Conservation (phyloP, 2,888 invertebrate species). For the Cynaeus angustus region DNA sequence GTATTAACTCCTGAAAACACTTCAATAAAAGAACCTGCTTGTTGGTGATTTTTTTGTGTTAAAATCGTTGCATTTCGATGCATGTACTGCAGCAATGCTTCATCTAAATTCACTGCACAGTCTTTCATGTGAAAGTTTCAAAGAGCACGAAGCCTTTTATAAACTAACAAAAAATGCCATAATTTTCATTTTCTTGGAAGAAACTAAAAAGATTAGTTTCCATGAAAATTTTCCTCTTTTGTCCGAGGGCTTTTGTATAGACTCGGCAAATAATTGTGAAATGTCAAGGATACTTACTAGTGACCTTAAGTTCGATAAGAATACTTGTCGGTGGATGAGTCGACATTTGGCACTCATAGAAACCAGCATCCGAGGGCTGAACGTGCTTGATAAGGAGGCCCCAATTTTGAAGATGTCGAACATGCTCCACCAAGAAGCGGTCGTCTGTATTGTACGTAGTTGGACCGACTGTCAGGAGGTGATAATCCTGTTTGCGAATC, state of each 20-base stretch:
- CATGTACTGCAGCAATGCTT: too few relatives aligned
- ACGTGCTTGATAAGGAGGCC: conserved; percentile 81
- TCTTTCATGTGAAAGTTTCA: too few relatives aligned
- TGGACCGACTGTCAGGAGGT: conserved; percentile 80
- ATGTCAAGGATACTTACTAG: conserved; percentile 75
- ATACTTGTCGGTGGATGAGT: conserved; percentile 86
- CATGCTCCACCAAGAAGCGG: conserved; percentile 78
- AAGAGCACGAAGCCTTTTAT: too few relatives aligned
- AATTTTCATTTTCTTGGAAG: neutral
- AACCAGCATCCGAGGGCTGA: conserved; percentile 81
- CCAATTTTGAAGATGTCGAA: conserved; percentile 79
- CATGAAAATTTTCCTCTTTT: neutral
- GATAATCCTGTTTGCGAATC: conserved; percentile 81
- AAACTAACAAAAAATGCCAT: neutral
- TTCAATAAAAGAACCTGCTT: too few relatives aligned
- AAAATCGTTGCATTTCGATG: too few relatives aligned
- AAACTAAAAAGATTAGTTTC: neutral
- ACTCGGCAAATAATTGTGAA: neutral
- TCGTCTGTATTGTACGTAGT: conserved; percentile 82
- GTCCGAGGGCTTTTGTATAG: neutral
- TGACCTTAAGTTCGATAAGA: conserved; percentile 82
- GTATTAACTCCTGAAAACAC: too few relatives aligned
- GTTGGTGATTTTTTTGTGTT: too few relatives aligned
- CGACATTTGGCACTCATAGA: conserved; percentile 88
- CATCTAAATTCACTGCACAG: too few relatives aligned